These are phyloP conservation scores for Myrmecobius fasciatus DNA, from an alignment of 2,113 vertebrate species.

Conservation along the genomic window DNA sequence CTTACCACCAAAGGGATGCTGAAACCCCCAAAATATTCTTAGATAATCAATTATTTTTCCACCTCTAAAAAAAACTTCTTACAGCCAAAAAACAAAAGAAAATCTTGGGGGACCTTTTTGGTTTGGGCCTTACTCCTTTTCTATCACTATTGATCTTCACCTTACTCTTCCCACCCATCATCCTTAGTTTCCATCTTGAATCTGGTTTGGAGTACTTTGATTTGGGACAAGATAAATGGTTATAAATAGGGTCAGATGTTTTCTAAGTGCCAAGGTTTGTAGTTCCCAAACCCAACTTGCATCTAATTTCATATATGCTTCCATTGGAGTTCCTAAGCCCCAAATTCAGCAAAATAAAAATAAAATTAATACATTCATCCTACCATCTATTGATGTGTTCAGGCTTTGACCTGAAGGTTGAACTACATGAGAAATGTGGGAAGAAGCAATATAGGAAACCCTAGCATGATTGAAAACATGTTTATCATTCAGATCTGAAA, in stretches of 20 bases:
- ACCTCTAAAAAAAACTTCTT: not conserved
- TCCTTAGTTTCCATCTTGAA: slow-evolving; percentile 35
- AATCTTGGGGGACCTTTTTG: not conserved
- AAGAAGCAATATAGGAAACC: slow-evolving; percentile 29
- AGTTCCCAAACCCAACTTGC: slow-evolving; percentile 64
- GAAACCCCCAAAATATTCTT: not conserved
- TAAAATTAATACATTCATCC: slow-evolving; percentile 77
- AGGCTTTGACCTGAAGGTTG: slow-evolving; percentile 36
- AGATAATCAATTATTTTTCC: not conserved
- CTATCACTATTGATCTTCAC: not conserved
- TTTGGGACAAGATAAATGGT: slow-evolving; percentile 42
- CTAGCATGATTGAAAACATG: slow-evolving; percentile 27
- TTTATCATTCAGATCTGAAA: not conserved
- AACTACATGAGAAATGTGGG: slow-evolving; percentile 60
- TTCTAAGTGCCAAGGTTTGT: slow-evolving; percentile 60
- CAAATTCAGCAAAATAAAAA: slow-evolving; percentile 81
- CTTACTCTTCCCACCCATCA: not conserved
- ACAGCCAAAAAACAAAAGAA: not conserved
- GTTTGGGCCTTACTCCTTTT: not conserved
- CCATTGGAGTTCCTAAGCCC: slow-evolving; percentile 75
- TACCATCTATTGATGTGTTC: slow-evolving; percentile 68
- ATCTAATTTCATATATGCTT: slow-evolving; percentile 72
- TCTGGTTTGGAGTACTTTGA: not conserved
- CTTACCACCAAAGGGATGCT: not conserved
- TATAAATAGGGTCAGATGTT: slow-evolving; percentile 70